Conservation (phyloP, 2,113 vertebrate genomes). For the Vulpes ferrilata region DNA sequence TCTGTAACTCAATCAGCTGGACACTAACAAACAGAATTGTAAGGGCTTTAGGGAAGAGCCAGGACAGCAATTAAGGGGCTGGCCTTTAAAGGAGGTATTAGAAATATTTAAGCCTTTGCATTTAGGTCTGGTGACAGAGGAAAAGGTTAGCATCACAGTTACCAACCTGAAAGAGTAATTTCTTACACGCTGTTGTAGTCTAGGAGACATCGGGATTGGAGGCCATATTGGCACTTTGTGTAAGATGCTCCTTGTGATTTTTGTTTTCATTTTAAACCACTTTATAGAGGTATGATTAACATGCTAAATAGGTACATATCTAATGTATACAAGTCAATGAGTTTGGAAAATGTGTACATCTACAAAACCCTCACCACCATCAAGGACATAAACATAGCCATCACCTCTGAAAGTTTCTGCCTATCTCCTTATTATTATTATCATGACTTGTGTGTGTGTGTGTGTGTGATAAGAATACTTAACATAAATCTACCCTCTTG, state of each 20-base stretch:
- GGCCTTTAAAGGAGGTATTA: slow-evolving; percentile 73
- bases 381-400: not conserved
- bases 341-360: not conserved
- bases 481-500: not conserved
- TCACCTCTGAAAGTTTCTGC: not conserved
- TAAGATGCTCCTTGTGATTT: not conserved
- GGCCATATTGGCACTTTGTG: not conserved
- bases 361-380: not conserved
- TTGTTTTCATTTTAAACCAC: not conserved
- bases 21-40: slow-evolving; percentile 72
- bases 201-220: not conserved
- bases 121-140: not conserved
- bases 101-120: slow-evolving; percentile 65
- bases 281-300: not conserved
- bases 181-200: not conserved
- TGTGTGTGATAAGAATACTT: not conserved
- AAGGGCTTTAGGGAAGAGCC: slow-evolving; percentile 72
- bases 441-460: not conserved
- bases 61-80: slow-evolving; percentile 65
- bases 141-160: not conserved
- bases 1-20: slow-evolving; percentile 77
- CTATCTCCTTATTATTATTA: not conserved
- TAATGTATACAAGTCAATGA: not conserved
- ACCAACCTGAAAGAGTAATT: slow-evolving; percentile 2
- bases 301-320: not conserved